phyloP scores from a whole-genome alignment of 2,888 invertebrate species.

The Metallyticus violacea region DNA sequence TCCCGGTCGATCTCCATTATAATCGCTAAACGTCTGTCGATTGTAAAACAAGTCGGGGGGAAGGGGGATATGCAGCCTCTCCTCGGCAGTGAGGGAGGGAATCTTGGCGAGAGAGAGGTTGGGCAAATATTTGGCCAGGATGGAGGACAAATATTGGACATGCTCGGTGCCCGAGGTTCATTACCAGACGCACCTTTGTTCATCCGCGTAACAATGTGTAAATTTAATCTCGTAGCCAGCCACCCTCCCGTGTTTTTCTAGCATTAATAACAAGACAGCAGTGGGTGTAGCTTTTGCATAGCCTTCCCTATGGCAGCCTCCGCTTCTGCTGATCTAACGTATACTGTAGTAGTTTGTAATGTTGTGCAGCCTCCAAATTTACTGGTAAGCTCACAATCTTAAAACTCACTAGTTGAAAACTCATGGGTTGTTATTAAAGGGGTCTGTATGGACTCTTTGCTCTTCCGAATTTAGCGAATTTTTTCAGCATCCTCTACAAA shows the following conservation, averaged over 20 bases:
- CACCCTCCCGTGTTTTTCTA: slow-evolving; percentile 25
- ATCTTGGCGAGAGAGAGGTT: slow-evolving; percentile 20
- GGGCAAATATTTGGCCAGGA: slow-evolving; percentile 27
- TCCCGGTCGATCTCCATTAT: not conserved
- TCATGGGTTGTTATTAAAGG: too few relatives aligned
- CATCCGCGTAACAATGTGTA: slow-evolving; percentile 32
- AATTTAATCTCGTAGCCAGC: slow-evolving; percentile 28
- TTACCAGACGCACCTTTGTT: slow-evolving; percentile 30
- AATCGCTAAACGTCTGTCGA: not conserved
- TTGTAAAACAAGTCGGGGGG: not conserved
- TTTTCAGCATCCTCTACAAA: too few relatives aligned
- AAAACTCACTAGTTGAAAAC: too few relatives aligned
- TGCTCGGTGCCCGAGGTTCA: slow-evolving; percentile 27
- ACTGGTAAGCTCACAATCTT: too few relatives aligned
- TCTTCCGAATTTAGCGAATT: too few relatives aligned
- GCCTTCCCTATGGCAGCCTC: not conserved
- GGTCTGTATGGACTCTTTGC: too few relatives aligned
- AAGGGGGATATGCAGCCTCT: too few relatives aligned
- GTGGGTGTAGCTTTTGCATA: not conserved
- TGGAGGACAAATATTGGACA: slow-evolving; percentile 27
- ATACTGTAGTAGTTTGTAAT: too few relatives aligned
- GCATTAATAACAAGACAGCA: slow-evolving; percentile 25
- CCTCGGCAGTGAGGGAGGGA: not conserved
- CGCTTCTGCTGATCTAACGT: too few relatives aligned
- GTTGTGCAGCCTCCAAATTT: too few relatives aligned